Base-by-base conservation (phyloP, 2,888 invertebrate species). In the Therioaphis trifolii region DNA sequence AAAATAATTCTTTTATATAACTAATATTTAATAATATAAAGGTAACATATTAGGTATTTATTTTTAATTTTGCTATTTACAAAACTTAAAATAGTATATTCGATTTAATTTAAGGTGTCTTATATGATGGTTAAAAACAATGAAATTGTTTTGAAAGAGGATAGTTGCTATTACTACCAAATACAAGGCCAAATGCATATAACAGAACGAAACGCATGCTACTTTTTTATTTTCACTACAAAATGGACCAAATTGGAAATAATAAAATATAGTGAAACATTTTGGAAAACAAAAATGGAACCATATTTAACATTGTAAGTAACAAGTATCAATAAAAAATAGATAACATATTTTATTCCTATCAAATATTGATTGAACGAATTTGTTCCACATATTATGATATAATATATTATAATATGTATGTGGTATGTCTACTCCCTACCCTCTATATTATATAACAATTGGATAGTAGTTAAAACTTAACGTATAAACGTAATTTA, bases 241-340 rank as follows among this genome's bases (percentile, higher is more conserved):
- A 24, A 72, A 24, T 68, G 68, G 40, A 35, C 18, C n/a, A 0
- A 68, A 11, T 27, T 40, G n/a, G 40, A 68, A 4, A 40, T 68
- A 29, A 21, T 68, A 11, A 9, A 40, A 3, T 40, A 21, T 12
- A n/a, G 40, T n/a, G n/a, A 68, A 4, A 14, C 0, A 12, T 68
- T 68, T 40, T 68, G 40, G 35, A 40, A 0, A n/a, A n/a, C 40
- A n/a, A 40, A 68, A 66, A 66, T 63, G 29, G 63, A 63, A 29
- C 2, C 29, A 1, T 29, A 15, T 1, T 4, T 63, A 29, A 9
- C 14, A 29, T 4, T 29, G 29, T 29, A 14, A 14, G 29, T n/a
- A n/a, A n/a, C n/a, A n/a, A n/a, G n/a, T n/a, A n/a, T n/a, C n/a
- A n/a, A n/a, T n/a, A n/a, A n/a, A n/a, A n/a, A n/a, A n/a, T n/a